Evolutionary conservation across 2,888 invertebrate species (phyloP), one percentile per base, ranked within the genome.

Genomic region (Melipona bicolor): DNA sequence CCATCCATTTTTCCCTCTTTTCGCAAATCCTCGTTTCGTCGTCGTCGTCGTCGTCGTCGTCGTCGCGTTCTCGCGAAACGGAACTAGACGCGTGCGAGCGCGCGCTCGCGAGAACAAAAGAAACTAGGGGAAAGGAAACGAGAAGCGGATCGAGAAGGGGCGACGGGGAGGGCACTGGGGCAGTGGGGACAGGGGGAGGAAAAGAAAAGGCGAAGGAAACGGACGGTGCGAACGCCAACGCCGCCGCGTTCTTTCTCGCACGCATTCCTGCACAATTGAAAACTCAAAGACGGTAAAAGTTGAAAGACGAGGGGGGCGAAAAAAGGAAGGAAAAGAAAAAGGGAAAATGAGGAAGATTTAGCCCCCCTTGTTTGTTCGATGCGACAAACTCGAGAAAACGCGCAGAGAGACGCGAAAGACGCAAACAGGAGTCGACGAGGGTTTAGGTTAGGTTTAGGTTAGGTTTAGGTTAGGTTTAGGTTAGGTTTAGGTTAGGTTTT

Each of bases 211-310:
- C 71, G 67, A 79, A 73, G 69, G 56, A 77, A 75, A 81, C 75
- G 73, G 56, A 68, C 81, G 27, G 21, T 65, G 81, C 81, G 69
- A 79, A 81, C 83, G 78, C 72, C 27, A 80, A 80, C 73, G 77
- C 73, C 87, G 70, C 59, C 77, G 81, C 81, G 82, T 84, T 82
- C 84, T 81, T 89, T 77, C 87, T 85, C 80, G 86, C 87, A 85
- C 86, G 86, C 86, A 89, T 90, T 89, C 90, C 90, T 88, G 86
- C 88, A 86, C 84, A 87, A 89, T 90, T 86, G 62, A 59, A 67
- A 61, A 43, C 43, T 43, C 9, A 1, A 68, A 52, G 4, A 13
- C 19, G 36, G 70, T n/a, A 13, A 32, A 32, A 19, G 11, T 43
- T 9, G 9, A 43, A 9, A 54, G 27, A 56, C 17, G 24, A 27